Evolutionary conservation across 2,888 invertebrate species (phyloP).

Genomic region (Melolontha melolontha): DNA sequence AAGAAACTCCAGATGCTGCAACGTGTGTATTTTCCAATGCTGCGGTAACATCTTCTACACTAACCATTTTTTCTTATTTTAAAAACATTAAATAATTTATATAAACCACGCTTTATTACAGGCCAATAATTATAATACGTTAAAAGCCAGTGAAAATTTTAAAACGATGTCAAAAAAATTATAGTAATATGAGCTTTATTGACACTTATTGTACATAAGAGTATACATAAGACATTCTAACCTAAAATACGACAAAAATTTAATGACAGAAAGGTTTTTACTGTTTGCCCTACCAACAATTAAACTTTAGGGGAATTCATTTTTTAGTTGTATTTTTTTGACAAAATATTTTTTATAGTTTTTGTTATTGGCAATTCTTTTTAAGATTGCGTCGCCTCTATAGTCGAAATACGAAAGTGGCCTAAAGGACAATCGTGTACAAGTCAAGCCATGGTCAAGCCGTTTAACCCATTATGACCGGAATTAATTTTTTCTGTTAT

Average conservation of each 20-base stretch:
- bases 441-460: no score
- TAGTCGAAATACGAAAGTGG: no score
- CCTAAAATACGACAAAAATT: constrained; percentile 3
- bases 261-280: background rate
- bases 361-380: no score
- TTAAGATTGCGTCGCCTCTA: no score
- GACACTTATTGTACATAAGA: no score
- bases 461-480: no score
- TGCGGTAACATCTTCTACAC: constrained; percentile 69
- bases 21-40: constrained; percentile 67
- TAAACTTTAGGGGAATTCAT: background rate
- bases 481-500: no score
- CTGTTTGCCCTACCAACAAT: background rate
- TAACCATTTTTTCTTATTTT: constrained; percentile 55
- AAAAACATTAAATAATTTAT: constrained; percentile 6
- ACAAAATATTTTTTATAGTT: no score
- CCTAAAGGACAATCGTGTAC: no score
- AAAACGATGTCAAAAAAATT: constrained; percentile 1
- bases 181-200: constrained; percentile 5
- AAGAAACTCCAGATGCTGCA: constrained; percentile 77
- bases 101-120: constrained; percentile 4
- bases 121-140: background rate
- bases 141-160: background rate
- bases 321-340: no score
- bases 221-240: constrained; percentile 16